Evolutionary conservation across 2,888 invertebrate genomes (phyloP).

Genomic region (Phyllotreta striolata): DNA sequence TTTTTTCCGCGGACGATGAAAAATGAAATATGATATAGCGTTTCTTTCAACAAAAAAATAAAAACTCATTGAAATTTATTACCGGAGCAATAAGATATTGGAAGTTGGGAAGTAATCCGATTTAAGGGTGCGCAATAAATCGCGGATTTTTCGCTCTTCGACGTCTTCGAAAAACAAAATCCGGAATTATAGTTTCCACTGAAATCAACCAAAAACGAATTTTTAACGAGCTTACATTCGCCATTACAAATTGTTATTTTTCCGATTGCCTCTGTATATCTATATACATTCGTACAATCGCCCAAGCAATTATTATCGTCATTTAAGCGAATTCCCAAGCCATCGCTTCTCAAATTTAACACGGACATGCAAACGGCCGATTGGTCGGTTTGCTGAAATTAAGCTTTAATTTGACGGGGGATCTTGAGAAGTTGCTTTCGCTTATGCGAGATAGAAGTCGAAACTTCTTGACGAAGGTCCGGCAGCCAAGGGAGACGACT

Average conservation of each 20-base stretch:
- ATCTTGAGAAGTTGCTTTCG: conserved; percentile 16
- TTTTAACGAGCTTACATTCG: no score
- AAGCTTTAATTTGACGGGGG: conserved; percentile 38
- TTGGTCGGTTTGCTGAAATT: conserved; percentile 38
- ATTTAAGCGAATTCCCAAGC: conserved; percentile 40
- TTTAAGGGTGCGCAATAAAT: conserved; percentile 28
- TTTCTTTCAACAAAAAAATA: conserved; percentile 12
- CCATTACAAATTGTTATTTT: not conserved
- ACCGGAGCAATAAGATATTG: conserved; percentile 29
- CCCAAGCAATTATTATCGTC: conserved; percentile 34
- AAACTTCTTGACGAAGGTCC: conserved; percentile 25
- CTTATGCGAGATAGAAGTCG: not conserved
- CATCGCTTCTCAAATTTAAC: conserved; percentile 38
- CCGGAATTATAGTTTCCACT: conserved; percentile 5
- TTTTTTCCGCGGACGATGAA: conserved; percentile 28
- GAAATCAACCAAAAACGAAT: conserved; percentile 13
- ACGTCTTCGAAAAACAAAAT: conserved; percentile 20
- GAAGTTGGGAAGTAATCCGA: conserved; percentile 33
- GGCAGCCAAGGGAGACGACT: not conserved
- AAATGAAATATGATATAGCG: conserved; percentile 33
- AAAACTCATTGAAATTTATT: conserved; percentile 28
- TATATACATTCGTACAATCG: not conserved
- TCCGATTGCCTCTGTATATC: no score
- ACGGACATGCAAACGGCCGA: conserved; percentile 38
- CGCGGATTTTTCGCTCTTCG: conserved; percentile 26